Base-by-base conservation (phyloP, 2,888 invertebrate species). In the Gortyna flavago region DNA sequence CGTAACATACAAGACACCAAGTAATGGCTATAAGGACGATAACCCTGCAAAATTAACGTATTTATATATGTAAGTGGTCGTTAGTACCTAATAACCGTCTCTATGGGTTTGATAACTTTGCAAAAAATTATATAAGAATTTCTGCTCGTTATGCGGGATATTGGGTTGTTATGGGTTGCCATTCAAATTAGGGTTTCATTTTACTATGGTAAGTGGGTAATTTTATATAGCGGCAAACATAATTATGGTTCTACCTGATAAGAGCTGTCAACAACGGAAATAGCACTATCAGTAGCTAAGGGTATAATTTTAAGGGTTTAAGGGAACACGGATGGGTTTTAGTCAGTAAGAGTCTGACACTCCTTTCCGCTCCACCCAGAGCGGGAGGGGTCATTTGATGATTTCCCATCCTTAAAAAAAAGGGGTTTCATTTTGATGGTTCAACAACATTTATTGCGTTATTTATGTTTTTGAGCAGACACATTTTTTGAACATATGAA, bases 31-130 rank as follows among this genome's bases (percentile, higher is more conserved):
- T 74, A 74, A 16, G 48, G 73, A 35, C 61, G 64, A 73, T 75
- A 72, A 66, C 66, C 75, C 48, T 9, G 38, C 62, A 72, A 86
- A 83, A 77, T 86, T 79, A 77, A 79, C 67, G 77, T 83, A 71
- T 75, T 76, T 62, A 79, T 71, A 38, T 77, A 73, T 67, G 79
- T 83, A 85, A 85, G 75, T 71, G 72, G 69, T 75, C 81, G 71
- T 85, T 83, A 48, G 41, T 64, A n/a, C n/a, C n/a, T n/a, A 64
- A 62, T 72, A 51, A 25, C 57, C 35, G 21, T 41, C 72, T 68
- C 41, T 35, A 75, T 38, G 48, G 73, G 48, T 54, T 76, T 68
- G 65, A 73, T 67, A 67, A 85, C 29, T 70, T 80, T 70, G 62
- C 32, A n/a, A 67, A 84, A 83, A 81, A 81, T 41, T 71, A 71